phyloP scores from a whole-genome alignment of 2,113 vertebrate species.

The Fukomys damarensis region DNA sequence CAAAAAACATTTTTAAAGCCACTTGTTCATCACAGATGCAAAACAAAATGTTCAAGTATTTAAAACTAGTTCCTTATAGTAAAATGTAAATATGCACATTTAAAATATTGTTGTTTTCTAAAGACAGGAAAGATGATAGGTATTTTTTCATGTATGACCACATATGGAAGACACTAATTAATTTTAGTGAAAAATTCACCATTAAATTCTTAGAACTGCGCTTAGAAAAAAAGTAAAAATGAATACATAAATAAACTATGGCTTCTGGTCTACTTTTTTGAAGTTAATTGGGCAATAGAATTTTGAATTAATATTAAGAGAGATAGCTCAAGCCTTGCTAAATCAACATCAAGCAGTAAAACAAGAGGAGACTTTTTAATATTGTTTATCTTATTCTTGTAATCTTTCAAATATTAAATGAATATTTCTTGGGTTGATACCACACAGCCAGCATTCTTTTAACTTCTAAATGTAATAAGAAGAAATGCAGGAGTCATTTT shows the following conservation, averaged over 20 bases:
- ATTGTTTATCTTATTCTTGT: neutral
- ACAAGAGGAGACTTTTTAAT: neutral
- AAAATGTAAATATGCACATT: conserved; percentile 34
- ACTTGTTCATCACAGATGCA: conserved; percentile 33
- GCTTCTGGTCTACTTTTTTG: neutral
- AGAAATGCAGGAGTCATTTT: neutral
- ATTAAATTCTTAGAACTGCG: neutral
- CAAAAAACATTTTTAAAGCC: conserved; percentile 60
- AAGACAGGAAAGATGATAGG: neutral
- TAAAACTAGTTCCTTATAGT: conserved; percentile 37
- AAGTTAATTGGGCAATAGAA: conserved; percentile 33
- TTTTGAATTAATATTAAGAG: neutral
- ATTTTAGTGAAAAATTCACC: conserved; percentile 20
- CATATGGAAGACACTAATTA: conserved; percentile 20
- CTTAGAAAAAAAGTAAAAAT: neutral
- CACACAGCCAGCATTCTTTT: neutral
- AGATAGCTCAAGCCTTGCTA: neutral
- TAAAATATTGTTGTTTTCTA: neutral
- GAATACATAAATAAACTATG: conserved; percentile 12
- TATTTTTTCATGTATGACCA: neutral
- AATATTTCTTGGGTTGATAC: neutral
- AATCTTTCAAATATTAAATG: neutral
- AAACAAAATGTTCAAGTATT: neutral
- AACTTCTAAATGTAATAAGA: neutral
- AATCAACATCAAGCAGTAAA: neutral